phyloP scores from a whole-genome alignment of 2,113 vertebrate species.

The Columba janthina region DNA sequence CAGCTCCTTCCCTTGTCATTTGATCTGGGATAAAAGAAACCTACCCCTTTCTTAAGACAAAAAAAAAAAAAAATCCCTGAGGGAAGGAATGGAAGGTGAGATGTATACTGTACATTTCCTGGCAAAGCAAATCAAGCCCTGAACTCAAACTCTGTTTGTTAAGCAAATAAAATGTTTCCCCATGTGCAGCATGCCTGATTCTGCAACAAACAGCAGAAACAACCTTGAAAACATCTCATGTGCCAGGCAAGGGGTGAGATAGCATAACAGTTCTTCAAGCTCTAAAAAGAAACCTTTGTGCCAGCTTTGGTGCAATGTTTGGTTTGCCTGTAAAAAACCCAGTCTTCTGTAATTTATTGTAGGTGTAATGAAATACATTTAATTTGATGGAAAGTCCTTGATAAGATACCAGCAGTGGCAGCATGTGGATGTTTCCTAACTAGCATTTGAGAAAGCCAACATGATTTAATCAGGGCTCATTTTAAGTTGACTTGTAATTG shows the following conservation, averaged over 20 bases:
- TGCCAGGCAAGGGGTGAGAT: background rate
- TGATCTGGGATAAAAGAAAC: slow-evolving; percentile 77
- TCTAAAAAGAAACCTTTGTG: background rate
- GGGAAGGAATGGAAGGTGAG: background rate
- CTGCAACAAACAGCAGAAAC: background rate
- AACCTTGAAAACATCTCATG: background rate
- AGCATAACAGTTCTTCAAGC: background rate
- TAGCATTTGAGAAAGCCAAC: slow-evolving; percentile 44
- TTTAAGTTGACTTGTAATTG: slow-evolving; percentile 67
- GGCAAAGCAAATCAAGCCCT: background rate
- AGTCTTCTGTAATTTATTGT: slow-evolving; percentile 45
- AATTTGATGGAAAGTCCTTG: slow-evolving; percentile 53
- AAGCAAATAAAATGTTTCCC: background rate
- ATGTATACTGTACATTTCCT: background rate
- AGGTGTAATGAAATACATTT: slow-evolving; percentile 54
- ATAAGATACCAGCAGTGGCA: slow-evolving; percentile 28
- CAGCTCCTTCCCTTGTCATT: slow-evolving; percentile 60
- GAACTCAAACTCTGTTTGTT: background rate
- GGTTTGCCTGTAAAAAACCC: background rate
- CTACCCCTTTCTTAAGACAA: slow-evolving; percentile 13
- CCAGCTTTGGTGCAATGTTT: slow-evolving; percentile 1
- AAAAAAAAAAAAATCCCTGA: background rate
- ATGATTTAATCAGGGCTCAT: slow-evolving; percentile 64
- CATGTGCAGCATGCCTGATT: background rate
- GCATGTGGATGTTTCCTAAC: slow-evolving; percentile 23